Evolutionary conservation across 2,113 vertebrate genomes (phyloP).

Genomic region (Malaclemys terrapin): DNA sequence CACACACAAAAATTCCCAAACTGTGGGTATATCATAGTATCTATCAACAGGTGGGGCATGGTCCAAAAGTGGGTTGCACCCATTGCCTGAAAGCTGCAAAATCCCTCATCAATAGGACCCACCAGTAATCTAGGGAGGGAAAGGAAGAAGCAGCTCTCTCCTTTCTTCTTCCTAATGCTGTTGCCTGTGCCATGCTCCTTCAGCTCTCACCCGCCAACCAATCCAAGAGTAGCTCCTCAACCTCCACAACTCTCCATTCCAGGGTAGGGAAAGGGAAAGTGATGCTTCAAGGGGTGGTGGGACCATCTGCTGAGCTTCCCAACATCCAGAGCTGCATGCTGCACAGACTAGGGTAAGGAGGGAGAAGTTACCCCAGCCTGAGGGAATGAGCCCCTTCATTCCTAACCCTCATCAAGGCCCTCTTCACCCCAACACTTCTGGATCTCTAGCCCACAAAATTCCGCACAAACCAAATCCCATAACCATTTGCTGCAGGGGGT

Average conservation of each 20-base stretch:
- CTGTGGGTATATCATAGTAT: background rate
- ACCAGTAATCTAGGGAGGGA: background rate
- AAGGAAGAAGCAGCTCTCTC: background rate
- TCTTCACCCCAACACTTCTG: background rate
- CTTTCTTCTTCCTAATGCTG: background rate
- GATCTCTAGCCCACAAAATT: background rate
- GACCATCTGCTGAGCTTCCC: background rate
- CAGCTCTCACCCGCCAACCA: background rate
- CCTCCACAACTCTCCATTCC: background rate
- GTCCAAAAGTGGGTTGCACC: rapidly evolving
- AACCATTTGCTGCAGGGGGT: background rate
- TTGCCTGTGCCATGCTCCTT: background rate
- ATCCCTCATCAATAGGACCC: background rate
- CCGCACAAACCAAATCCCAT: background rate
- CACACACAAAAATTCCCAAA: background rate
- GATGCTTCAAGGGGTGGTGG: background rate
- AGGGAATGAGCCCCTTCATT: background rate
- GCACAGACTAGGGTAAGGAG: background rate
- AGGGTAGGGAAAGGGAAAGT: background rate
- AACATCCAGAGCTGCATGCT: no score
- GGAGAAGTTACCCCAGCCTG: background rate
- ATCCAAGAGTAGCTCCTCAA: background rate
- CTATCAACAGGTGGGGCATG: rapidly evolving
- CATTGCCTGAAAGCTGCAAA: background rate
- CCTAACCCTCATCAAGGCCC: background rate